These are phyloP conservation scores for Xestia sexstrigata DNA, from an alignment of 2,888 invertebrate genomes.

Conservation along the genomic window DNA sequence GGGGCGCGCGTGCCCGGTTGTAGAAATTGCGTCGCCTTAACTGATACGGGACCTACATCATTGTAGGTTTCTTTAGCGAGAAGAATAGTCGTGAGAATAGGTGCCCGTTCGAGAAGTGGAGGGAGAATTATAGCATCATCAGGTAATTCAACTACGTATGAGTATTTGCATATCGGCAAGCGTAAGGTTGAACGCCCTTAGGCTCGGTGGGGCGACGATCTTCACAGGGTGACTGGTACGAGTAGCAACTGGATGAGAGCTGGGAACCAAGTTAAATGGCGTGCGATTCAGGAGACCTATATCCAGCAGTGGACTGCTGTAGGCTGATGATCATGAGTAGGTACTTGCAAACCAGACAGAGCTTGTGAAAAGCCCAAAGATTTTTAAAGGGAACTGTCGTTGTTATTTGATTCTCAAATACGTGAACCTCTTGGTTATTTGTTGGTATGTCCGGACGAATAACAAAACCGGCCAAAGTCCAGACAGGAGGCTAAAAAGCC, in stretches of 20 bases:
- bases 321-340: no score
- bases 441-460: background rate
- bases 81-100: background rate
- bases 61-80: background rate
- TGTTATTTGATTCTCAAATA: background rate
- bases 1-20: no score
- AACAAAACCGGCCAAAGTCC: background rate
- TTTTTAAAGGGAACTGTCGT: background rate
- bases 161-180: background rate
- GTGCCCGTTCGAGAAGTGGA: background rate
- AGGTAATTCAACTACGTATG: background rate
- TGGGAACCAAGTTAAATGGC: no score
- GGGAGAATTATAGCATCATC: background rate
- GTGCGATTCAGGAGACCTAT: no score
- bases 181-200: no score
- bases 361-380: background rate
- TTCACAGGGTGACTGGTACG: no score
- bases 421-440: background rate
- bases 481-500: background rate
- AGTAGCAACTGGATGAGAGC: no score
- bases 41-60: background rate
- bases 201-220: no score
- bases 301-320: no score
- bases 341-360: background rate
- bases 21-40: no score